These are phyloP conservation scores for Myiopsitta monachus DNA, from an alignment of 2,113 vertebrate species.

Conservation along the genomic window DNA sequence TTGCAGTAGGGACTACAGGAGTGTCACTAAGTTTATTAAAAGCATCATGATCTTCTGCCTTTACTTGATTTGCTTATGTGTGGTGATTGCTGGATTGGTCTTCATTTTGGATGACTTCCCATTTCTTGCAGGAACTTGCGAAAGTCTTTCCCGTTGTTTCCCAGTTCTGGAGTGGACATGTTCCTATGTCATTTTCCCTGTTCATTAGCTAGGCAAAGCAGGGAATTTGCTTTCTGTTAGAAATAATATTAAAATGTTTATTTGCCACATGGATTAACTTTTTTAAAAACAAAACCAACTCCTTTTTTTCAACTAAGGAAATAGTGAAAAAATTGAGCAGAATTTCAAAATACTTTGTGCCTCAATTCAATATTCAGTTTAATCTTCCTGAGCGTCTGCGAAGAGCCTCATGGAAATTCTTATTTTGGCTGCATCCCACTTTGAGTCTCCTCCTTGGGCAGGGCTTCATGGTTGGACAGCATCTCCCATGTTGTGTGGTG, in stretches of 20 bases:
- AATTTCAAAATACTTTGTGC: neutral
- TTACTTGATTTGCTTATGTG: neutral
- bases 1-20: neutral
- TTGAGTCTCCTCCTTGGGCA: neutral
- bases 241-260: neutral
- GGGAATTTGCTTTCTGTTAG: neutral
- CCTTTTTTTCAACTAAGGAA: neutral
- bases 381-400: neutral
- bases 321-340: neutral
- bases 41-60: neutral
- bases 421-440: neutral
- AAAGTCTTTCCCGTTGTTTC: neutral
- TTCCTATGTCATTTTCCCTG: neutral
- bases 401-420: neutral
- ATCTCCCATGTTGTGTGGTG: neutral
- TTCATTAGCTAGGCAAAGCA: neutral
- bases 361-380: neutral
- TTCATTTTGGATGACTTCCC: neutral
- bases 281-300: neutral
- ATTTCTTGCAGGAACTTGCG: neutral
- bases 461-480: neutral
- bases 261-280: neutral
- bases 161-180: neutral
- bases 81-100: neutral
- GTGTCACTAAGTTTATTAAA: neutral